Evolutionary conservation across 2,888 invertebrate species (phyloP), one percentile per base, ranked within the genome.

Genomic region (Volucella inanis): DNA sequence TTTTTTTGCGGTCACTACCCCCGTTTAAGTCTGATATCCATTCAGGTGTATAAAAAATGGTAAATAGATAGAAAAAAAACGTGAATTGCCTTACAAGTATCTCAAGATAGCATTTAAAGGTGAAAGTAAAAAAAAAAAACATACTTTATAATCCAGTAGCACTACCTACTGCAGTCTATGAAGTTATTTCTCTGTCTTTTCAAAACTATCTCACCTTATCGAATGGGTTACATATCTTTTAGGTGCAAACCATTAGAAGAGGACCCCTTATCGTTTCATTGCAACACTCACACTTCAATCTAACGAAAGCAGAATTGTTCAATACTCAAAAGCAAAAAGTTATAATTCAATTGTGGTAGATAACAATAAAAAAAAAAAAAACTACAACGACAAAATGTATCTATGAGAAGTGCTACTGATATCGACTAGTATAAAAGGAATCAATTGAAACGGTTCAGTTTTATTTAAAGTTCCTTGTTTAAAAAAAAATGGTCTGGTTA

Each of bases 301-400:
- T 68, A 75, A 57, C 39, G 14, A 70, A 14, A 74, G 43, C 65
- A 75, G 49, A 45, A 52, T 31, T 2, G 41, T 65, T 49, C 45
- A 14, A 2, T 62, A 14, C 31, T 62, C n/a, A 38, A 43, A 14
- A 50, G 38, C n/a, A 39, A 50, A 18, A 55, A 39, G 11, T 50
- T 43, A 45, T 75, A 22, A 83, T 74, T 83, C 50, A 68, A 74
- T 31, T 67, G 68, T 74, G 45, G 38, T 59, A 64, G 83, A 84
- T 84, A 84, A 65, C 45, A 65, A 65, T 61, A 39, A 62, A 22
- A 2, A 22, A 31, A 65, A 70, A 45, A 62, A 41, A 80, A 62
- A 22, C n/a, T n/a, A 65, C 67, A 55, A 61, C 67, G 55, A 61
- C 43, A 14, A 43, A 61, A 14, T 47, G 55, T 54, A 50, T 8